Evolutionary conservation across 2,888 invertebrate species (phyloP), one percentile per base, ranked within the genome.

Genomic region (Aleiodes alternator): DNA sequence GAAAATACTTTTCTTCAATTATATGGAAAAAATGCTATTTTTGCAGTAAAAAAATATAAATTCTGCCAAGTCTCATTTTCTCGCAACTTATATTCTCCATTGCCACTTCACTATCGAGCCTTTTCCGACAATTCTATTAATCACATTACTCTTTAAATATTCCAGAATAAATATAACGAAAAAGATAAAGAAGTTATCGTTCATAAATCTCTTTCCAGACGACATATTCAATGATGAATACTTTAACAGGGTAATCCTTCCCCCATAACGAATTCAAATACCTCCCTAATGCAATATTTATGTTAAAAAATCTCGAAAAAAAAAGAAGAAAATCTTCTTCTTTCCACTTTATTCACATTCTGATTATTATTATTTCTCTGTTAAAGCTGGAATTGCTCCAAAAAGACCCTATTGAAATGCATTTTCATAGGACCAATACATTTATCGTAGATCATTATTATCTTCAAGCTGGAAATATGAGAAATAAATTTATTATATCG

Each of bases 401-500:
- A 57, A 78, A 80, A 14, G 68, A 77, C 51, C 77, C 80, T n/a
- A 78, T 79, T 50, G 69, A 80, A 11, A 79, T 80, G 14, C 75
- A 80, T 6, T 80, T 81, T 55, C 80, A 77, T n/a, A 76, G 80
- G 69, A 69, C 80, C 1, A 81, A 81, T 59, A 64, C 72, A 43
- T 81, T 80, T 29, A 77, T 81, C 70, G 78, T 79, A n/a, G 81
- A 81, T 70, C 78, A 70, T 29, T 81, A 80, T 34, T 81, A 80
- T 64, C 72, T 81, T 3, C 80, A 81, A 73, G 64, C 77, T 9
- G 81, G 79, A 57, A 71, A 71, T 55, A 56, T 79, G 23, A 59
- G 80, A 59, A 75, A 76, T 29, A 71, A 64, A 43, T 81, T 78
- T 55, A 73, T 76, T 64, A 14, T 81, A 14, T 69, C 76, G 70